Evolutionary conservation across 2,113 vertebrate genomes (phyloP).

Genomic region (Promerops cafer): DNA sequence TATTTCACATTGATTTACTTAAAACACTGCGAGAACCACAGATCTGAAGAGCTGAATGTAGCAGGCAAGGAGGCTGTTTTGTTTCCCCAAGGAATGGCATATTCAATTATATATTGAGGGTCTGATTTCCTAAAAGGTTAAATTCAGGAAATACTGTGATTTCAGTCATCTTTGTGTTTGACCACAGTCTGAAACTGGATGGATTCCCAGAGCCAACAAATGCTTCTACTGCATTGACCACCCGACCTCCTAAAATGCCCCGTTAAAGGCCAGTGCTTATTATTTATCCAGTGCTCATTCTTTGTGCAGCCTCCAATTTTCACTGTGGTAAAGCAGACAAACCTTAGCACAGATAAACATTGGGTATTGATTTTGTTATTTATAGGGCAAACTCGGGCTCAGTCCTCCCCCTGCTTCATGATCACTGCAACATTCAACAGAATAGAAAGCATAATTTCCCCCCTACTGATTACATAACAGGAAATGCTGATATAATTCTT

Average conservation of each 20-base stretch:
- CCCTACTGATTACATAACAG: background rate
- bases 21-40: background rate
- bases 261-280: background rate
- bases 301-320: background rate
- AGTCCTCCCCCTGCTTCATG: background rate
- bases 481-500: background rate
- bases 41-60: background rate
- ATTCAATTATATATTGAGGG: background rate
- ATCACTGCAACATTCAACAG: background rate
- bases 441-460: background rate
- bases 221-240: background rate
- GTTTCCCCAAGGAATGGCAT: background rate
- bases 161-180: background rate
- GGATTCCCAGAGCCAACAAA: background rate
- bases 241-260: background rate
- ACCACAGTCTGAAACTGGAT: background rate
- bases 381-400: background rate
- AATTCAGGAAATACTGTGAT: constrained; percentile 6
- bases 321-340: background rate
- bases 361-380: background rate
- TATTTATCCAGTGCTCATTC: background rate
- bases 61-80: background rate
- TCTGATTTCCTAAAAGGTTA: constrained; percentile 5
- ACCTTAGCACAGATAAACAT: background rate
- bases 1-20: background rate